Evolutionary conservation across 2,113 vertebrate genomes (phyloP).

Genomic region (Lagopus muta): DNA sequence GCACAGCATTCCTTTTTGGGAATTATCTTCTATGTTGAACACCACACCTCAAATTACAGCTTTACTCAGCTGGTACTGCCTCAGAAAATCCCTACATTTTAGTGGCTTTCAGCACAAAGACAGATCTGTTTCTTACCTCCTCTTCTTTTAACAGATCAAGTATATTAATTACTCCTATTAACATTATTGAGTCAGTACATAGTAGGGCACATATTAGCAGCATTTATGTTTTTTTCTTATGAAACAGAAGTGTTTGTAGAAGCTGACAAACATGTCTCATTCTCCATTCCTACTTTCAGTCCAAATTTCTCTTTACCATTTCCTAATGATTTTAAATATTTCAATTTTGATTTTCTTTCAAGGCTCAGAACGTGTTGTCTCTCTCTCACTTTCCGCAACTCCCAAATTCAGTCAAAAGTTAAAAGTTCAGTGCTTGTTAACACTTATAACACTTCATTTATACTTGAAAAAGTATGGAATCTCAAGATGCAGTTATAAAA

Average conservation of each 20-base stretch:
- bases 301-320: not conserved
- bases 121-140: not conserved
- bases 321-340: not conserved
- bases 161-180: not conserved
- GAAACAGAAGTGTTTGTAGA: not conserved
- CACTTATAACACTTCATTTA: not conserved
- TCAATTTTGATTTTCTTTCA: not conserved
- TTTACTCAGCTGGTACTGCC: not conserved
- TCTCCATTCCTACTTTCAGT: not conserved
- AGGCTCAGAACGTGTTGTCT: conserved; percentile 41
- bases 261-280: not conserved
- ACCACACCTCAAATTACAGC: not conserved
- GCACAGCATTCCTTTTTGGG: not conserved
- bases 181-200: not conserved
- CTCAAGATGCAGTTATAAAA: conserved; percentile 20
- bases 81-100: fast-evolving
- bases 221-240: not conserved
- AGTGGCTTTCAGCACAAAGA: not conserved
- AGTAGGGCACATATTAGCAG: not conserved
- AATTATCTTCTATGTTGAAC: not conserved
- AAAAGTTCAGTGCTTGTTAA: conserved; percentile 26
- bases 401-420: conserved; percentile 11
- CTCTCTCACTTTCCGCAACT: not conserved
- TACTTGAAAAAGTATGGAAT: not conserved
- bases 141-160: not conserved